Base-by-base conservation (phyloP, 2,888 invertebrate genomes). In the Campoplex capitator region DNA sequence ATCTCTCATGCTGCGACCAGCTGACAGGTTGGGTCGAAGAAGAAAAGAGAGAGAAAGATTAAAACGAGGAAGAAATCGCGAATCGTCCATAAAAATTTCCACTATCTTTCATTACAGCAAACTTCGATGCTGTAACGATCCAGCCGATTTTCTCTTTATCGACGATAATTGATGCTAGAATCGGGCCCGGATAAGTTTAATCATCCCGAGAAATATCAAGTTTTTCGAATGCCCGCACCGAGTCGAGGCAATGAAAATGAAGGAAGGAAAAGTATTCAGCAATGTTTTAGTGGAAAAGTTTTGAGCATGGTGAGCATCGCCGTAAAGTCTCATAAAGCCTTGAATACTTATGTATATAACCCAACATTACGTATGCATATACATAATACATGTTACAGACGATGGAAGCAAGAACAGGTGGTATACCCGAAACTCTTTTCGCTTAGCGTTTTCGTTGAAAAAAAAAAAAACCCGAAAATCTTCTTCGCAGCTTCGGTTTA, bases 291-390 rank as follows among this genome's bases (percentile, higher is more conserved):
- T 56, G 56, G 32, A 13, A 67, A 81, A 85, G 68, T 75, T 85
- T 81, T 51, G 45, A 32, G 32, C 32, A 70, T 28, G 48, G 32
- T 23, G 23, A 62, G 65, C 54, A 71, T 48, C 48, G 73, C 73
- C 81, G 81, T 65, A 71, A 76, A 85, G 80, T 65, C 71, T 80
- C 75, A 76, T 74, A 75, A 79, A 75, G 51, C 71, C 45, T 54
- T 75, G 18, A 65, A 65, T 56, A 54, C 62, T 45, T 71, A 71
- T 48, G 18, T 70, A 62, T 45, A 35, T 71, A 68, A 38, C 23
- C 11, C 42, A 42, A 28, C 38, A 62, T 35, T 58, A 67, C 62
- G 45, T 75, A 74, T 67, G 68, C 67, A 71, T 82, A 74, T 78
- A 74, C 56, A 68, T 74, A 68, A 82, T 82, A 62, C 77, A 71